Evolutionary conservation across 2,797 vertebrate genomes (phyloP).

Genomic region (Onychomys torridus): DNA sequence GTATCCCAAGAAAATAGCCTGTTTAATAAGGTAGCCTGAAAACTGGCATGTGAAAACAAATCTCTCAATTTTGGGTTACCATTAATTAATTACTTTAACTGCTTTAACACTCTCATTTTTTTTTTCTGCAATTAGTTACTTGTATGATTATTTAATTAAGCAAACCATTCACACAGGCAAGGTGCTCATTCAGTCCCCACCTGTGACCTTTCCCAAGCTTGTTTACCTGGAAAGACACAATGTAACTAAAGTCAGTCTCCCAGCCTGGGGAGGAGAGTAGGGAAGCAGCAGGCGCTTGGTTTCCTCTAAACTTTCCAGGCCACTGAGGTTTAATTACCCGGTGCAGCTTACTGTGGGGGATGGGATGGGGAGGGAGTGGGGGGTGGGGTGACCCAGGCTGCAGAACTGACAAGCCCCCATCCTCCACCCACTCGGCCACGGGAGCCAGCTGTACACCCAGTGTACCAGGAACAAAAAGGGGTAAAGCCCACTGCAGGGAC

Average conservation of each 20-base stretch:
- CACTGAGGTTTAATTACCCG: conserved; percentile 94
- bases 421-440: conserved; percentile 83
- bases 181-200: conserved; percentile 91
- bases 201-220: conserved; percentile 88
- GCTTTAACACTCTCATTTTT: too few relatives aligned
- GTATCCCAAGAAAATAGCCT: not conserved
- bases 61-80: not conserved
- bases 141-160: conserved; percentile 87
- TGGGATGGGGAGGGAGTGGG: conserved; percentile 76
- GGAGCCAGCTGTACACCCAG: conserved; percentile 19
- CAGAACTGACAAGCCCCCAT: conserved; percentile 90
- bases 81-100: conserved; percentile 64
- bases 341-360: conserved; percentile 92
- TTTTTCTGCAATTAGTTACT: conserved; percentile 18
- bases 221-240: conserved; percentile 95
- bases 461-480: not conserved
- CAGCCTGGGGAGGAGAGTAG: conserved; percentile 89
- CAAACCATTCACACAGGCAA: conserved; percentile 85
- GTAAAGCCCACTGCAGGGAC: not conserved
- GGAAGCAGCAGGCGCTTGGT: conserved; percentile 80
- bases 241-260: conserved; percentile 96
- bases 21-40: not conserved
- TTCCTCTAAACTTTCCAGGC: conserved; percentile 92
- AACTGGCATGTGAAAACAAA: rapidly evolving
- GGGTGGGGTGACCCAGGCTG: conserved; percentile 82